Percentiles rank a stretch among this genome's conserved stretches.
Conservation (phyloP, 2,888 invertebrate species). For the Melitaea athalia region DNA sequence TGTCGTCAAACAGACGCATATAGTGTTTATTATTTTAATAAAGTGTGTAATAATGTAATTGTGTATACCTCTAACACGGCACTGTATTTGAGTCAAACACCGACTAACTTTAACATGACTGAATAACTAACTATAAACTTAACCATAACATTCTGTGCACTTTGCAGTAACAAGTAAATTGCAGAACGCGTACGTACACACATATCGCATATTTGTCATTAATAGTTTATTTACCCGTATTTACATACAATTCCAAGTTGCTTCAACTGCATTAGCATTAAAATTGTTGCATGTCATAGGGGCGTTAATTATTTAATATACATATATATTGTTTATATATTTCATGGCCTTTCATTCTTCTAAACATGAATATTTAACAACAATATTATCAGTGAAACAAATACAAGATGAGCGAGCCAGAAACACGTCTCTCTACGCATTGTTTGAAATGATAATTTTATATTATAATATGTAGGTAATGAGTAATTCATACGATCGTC, state of each 20-base stretch:
- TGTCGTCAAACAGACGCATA: too few species aligned
- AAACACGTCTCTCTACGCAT: slow-evolving; percentile 14
- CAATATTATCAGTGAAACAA: slow-evolving; percentile 14
- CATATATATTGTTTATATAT: neutral
- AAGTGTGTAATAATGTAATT: too few species aligned
- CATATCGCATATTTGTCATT: neutral
- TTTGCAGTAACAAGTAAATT: slow-evolving; percentile 26
- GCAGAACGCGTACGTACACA: slow-evolving; percentile 14
- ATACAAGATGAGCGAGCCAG: slow-evolving; percentile 18
- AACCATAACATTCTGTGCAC: slow-evolving; percentile 6
- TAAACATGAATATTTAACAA: slow-evolving; percentile 1
- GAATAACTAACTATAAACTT: neutral
- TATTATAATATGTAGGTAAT: neutral
- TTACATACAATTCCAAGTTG: slow-evolving; percentile 10
- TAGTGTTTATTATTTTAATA: too few species aligned
- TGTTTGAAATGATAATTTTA: slow-evolving; percentile 3
- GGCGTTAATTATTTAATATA: neutral
- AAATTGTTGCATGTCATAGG: slow-evolving; percentile 9
- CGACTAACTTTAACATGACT: too few species aligned
- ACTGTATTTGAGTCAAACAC: too few species aligned
- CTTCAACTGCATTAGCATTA: neutral
- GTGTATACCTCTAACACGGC: too few species aligned
- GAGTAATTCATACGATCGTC: slow-evolving; percentile 1
- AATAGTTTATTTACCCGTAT: slow-evolving; percentile 10
- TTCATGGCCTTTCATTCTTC: neutral